phyloP scores from a whole-genome alignment of 2,797 vertebrate genomes.

The Thaleichthys pacificus region DNA sequence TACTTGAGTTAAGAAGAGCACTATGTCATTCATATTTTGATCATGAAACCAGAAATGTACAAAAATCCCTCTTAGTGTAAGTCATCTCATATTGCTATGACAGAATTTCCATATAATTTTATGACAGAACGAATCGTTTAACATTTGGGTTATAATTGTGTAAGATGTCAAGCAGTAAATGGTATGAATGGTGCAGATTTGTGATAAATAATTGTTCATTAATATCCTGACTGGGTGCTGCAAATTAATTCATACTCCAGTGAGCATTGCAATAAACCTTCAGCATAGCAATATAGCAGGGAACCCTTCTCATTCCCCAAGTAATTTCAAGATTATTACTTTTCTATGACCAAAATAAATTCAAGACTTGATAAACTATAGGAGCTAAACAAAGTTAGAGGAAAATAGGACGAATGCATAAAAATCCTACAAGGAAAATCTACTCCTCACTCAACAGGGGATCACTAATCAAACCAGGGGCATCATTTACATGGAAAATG shows the following conservation, averaged over 20 bases:
- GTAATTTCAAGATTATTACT: conserved; percentile 26
- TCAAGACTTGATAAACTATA: conserved; percentile 11
- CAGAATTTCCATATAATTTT: conserved; percentile 59
- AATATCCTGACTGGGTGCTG: conserved; percentile 80
- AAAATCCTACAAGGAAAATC: conserved; percentile 2
- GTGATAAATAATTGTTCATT: conserved; percentile 90
- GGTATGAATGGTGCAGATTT: conserved; percentile 85
- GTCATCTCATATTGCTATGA: not conserved
- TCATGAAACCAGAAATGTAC: not conserved
- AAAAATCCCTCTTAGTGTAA: no score
- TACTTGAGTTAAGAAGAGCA: no score
- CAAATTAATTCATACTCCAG: conserved; percentile 84
- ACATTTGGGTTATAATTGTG: conserved; percentile 87
- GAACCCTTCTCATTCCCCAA: conserved; percentile 27
- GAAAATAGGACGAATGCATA: not conserved
- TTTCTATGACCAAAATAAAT: conserved; percentile 22
- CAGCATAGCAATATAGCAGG: conserved; percentile 23
- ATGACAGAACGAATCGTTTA: conserved; percentile 84
- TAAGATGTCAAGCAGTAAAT: conserved; percentile 82
- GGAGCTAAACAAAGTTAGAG: not conserved
- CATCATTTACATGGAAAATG: conserved; percentile 18
- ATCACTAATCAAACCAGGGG: conserved; percentile 20
- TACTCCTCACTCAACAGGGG: conserved; percentile 12
- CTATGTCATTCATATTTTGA: not conserved
- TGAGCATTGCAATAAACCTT: conserved; percentile 75